Evolutionary conservation across 2,113 vertebrate species (phyloP).

Genomic region (Oenanthe oenanthe): DNA sequence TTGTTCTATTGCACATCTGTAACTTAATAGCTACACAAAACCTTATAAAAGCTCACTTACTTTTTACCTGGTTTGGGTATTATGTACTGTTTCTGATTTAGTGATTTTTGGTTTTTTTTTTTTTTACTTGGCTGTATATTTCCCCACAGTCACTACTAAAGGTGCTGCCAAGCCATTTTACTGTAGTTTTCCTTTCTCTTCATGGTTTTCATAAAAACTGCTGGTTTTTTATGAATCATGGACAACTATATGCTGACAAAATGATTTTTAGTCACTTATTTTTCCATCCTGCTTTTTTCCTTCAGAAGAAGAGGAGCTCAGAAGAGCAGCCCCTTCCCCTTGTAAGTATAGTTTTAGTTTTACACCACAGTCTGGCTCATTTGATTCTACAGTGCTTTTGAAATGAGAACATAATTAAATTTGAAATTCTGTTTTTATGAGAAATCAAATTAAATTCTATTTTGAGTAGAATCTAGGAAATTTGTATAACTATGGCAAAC

Average conservation of each 20-base stretch:
- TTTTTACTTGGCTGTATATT: neutral
- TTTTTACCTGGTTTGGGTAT: neutral
- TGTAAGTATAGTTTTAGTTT: slow-evolving; percentile 77
- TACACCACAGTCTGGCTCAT: neutral
- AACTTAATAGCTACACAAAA: neutral
- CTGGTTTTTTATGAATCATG: slow-evolving; percentile 51
- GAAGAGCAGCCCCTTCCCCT: slow-evolving; percentile 82
- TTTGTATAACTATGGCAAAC: neutral
- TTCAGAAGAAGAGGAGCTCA: slow-evolving; percentile 84
- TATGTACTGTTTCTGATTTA: neutral
- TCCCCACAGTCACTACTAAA: neutral
- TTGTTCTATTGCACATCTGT: neutral
- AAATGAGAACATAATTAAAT: neutral
- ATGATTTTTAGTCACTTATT: slow-evolving; percentile 59
- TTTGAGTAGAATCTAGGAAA: neutral
- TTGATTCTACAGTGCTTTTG: neutral
- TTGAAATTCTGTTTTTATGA: neutral
- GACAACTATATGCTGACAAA: slow-evolving; percentile 32
- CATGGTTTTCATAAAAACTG: neutral
- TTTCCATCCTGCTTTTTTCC: slow-evolving; percentile 71
- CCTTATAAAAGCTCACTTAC: neutral
- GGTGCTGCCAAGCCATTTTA: slow-evolving; percentile 13
- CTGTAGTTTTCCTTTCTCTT: slow-evolving; percentile 32
- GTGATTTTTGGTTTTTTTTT: neutral
- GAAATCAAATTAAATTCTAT: neutral